Evolutionary conservation across 2,888 invertebrate genomes (phyloP).

Genomic region (Eupsilia transversa): DNA sequence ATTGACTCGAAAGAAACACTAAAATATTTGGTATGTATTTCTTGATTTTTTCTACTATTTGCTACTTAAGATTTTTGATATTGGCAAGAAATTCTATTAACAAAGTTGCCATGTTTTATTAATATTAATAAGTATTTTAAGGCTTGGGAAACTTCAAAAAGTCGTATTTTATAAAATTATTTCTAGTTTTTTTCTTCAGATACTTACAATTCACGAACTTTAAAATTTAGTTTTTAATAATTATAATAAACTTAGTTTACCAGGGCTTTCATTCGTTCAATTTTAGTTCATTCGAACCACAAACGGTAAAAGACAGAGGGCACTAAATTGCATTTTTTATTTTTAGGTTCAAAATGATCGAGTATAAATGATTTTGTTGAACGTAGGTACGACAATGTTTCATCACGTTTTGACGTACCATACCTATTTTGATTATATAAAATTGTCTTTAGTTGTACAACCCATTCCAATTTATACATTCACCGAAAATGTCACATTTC

Average conservation of each 20-base stretch:
- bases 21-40: constrained; percentile 8
- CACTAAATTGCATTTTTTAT: constrained; percentile 78
- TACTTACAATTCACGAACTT: constrained; percentile 47
- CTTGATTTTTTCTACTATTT: constrained; percentile 15
- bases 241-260: constrained; percentile 51
- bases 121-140: constrained; percentile 28
- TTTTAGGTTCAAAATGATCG: constrained; percentile 52
- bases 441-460: constrained; percentile 29
- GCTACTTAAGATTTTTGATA: constrained; percentile 26
- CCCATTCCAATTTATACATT: constrained; percentile 56
- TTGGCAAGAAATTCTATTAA: constrained; percentile 36
- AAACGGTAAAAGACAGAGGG: constrained; percentile 75
- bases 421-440: constrained; percentile 21
- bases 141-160: constrained; percentile 14
- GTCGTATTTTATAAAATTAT: background rate
- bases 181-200: constrained; percentile 23
- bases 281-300: constrained; percentile 47
- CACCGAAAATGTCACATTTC: constrained; percentile 36
- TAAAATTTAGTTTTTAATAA: constrained; percentile 49
- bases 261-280: constrained; percentile 61
- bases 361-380: constrained; percentile 34
- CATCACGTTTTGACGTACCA: background rate
- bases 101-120: constrained; percentile 39
- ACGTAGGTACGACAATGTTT: constrained; percentile 7
- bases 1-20: constrained; percentile 37